Evolutionary conservation across 2,113 vertebrate genomes (phyloP).

Genomic region (Carassius carassius): DNA sequence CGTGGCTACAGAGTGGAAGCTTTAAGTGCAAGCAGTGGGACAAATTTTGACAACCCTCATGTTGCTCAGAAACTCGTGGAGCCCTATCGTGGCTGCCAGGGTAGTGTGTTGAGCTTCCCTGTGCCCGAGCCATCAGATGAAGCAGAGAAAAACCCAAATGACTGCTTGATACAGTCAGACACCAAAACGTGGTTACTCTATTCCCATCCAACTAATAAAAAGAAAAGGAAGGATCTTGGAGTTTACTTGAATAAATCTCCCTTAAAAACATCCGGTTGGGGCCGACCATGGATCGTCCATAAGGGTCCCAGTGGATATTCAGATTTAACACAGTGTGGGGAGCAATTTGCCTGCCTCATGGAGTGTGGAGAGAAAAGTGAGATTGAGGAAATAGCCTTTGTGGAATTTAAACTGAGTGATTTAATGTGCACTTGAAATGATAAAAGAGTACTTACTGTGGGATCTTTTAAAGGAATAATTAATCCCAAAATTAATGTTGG

Average conservation of each 20-base stretch:
- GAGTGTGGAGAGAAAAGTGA: constrained; percentile 82
- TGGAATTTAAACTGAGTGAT: constrained; percentile 71
- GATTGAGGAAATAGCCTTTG: constrained; percentile 75
- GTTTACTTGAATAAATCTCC: constrained; percentile 84
- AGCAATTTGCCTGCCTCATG: constrained; percentile 85
- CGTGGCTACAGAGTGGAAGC: constrained; percentile 78
- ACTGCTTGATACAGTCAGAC: constrained; percentile 60
- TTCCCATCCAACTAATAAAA: constrained; percentile 82
- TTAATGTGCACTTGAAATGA: constrained; percentile 66
- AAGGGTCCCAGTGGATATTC: constrained; percentile 87
- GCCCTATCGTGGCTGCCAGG: constrained; percentile 81
- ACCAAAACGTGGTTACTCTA: constrained; percentile 84
- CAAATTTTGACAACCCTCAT: constrained; percentile 69
- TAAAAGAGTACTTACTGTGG: constrained; percentile 33
- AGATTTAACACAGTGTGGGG: constrained; percentile 81
- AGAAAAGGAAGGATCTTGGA: constrained; percentile 77
- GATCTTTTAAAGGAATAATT: neutral
- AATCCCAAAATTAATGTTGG: too few relatives aligned
- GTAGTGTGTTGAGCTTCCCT: constrained; percentile 86
- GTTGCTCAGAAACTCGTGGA: constrained; percentile 74
- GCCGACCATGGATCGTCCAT: constrained; percentile 79
- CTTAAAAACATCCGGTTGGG: constrained; percentile 72
- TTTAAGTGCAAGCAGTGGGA: constrained; percentile 74
- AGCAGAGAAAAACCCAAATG: constrained; percentile 61
- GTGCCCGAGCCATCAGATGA: constrained; percentile 64